phyloP scores from a whole-genome alignment of 2,113 vertebrate species.

The Macquaria australasica region DNA sequence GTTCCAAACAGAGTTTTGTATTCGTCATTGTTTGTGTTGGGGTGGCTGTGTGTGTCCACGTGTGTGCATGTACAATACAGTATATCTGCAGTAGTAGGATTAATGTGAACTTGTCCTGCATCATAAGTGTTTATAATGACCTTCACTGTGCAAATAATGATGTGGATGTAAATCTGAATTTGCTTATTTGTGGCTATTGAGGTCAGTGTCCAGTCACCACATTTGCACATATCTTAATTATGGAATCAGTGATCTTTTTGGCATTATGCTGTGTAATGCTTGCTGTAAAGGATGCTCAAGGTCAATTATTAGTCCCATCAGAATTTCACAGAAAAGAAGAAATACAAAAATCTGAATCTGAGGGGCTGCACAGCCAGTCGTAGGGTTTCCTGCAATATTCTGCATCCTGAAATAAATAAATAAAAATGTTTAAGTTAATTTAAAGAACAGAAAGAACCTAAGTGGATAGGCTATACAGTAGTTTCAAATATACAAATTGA shows the following conservation, averaged over 20 bases:
- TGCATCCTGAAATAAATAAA: neutral
- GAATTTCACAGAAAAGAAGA: neutral
- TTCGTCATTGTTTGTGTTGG: neutral
- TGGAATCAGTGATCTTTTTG: neutral
- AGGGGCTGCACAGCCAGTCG: neutral
- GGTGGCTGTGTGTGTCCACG: neutral
- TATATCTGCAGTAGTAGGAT: neutral
- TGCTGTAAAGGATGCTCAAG: neutral
- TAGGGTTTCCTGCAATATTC: neutral
- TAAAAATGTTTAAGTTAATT: neutral
- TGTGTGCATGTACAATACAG: neutral
- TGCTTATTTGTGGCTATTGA: neutral
- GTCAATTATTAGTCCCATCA: neutral
- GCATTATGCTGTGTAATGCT: neutral
- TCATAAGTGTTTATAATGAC: neutral
- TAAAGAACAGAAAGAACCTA: neutral
- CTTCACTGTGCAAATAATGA: neutral
- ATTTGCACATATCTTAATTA: neutral
- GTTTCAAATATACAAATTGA: conserved; percentile 27
- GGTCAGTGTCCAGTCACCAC: neutral
- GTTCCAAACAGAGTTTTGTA: neutral
- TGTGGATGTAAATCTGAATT: conserved; percentile 20
- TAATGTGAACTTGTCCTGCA: neutral
- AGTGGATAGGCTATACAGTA: neutral
- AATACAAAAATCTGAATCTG: neutral